Base-by-base conservation (phyloP, 1,140 invertebrate genomes). In the Trichomalopsis sarcophagae region DNA sequence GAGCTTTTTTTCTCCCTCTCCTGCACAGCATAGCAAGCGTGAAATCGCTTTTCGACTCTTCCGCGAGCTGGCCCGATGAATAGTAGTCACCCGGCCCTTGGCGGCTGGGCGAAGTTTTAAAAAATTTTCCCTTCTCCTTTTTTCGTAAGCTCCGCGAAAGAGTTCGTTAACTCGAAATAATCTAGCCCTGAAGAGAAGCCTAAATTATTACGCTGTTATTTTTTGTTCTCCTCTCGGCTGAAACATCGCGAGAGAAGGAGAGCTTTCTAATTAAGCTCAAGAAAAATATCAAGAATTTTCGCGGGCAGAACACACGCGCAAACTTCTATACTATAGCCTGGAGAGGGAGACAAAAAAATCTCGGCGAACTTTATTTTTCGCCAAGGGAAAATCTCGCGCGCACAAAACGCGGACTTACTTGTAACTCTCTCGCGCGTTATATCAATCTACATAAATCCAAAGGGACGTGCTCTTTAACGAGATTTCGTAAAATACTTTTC, bases 21-120 rank as follows among this genome's bases (percentile, higher is more conserved):
- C 27, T 27, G 27, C 27, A 27, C 33, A 36, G 33, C 33, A 36
- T 36, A 36, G 33, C 62, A 79, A 79, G 75, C 82, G 76, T 79
- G 82, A 84, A 84, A 79, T 84, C 82, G 68, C 82, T 78, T 84
- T 84, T 79, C 36, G 33, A 27, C 82, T 78, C 78, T 83, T 78
- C 33, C 11, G 17, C 11, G 14, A 3, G 2, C 21, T 40, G 17
- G 3, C 73, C 30, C 47, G 17, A 75, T 82, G 81, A 75, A 75
- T 62, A 62, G 55, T 62, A 62, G 55, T 62, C 50, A 62, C n/a
- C 27, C 2, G 33, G 33, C 30, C 36, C 21, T 71, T 40, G 40
- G 21, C 17, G 44, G 17, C n/a, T 40, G 74, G 23, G 74, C 23
- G 71, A 75, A 75, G 69, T 82, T 82, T 62, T 62, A 75, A 71